Conservation (phyloP, 2,888 invertebrate genomes). For the Nephrotoma appendiculata region DNA sequence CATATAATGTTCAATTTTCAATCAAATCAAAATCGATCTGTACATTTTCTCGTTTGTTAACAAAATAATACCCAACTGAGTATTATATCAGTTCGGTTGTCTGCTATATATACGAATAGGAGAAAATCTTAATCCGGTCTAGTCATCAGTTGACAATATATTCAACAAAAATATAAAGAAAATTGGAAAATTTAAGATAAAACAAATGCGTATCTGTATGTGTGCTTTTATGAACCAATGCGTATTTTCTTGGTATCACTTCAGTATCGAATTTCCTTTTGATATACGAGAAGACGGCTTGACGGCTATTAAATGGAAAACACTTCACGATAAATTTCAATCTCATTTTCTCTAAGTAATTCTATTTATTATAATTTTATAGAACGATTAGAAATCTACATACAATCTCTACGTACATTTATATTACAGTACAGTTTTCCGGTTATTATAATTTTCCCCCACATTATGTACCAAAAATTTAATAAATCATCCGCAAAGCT, state of each 20-base stretch:
- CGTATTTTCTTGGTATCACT: not conserved
- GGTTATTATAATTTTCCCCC: not conserved
- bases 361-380: not conserved
- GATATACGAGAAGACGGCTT: not conserved
- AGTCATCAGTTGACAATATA: not conserved
- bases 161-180: not conserved
- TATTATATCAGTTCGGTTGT: not conserved
- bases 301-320: not conserved
- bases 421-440: not conserved
- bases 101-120: not conserved
- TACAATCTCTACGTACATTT: not conserved
- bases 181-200: not conserved
- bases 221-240: not conserved
- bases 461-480: not conserved
- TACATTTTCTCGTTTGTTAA: not conserved
- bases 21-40: not conserved
- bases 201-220: not conserved
- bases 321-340: not conserved
- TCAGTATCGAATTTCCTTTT: not conserved
- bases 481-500: not conserved
- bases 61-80: not conserved
- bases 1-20: not conserved
- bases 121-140: not conserved
- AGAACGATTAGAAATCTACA: not conserved
- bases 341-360: not conserved